These are phyloP conservation scores for Drosophila orosa DNA, from an alignment of 1,140 invertebrate genomes.

Conservation along the genomic window DNA sequence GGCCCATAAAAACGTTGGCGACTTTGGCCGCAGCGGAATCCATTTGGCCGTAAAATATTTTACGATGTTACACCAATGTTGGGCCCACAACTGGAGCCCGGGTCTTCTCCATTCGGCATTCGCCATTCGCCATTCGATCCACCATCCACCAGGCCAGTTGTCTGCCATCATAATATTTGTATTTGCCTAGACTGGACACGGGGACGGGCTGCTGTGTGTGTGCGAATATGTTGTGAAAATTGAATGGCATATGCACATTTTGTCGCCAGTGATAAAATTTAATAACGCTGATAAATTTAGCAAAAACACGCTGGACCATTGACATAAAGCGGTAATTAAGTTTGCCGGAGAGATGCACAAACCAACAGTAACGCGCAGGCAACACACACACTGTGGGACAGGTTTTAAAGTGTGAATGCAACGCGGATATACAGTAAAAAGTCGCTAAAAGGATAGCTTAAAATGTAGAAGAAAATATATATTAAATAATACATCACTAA, in stretches of 20 bases:
- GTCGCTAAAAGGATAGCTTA: conserved; percentile 2
- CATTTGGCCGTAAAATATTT: conserved; percentile 81
- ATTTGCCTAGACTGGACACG: conserved; percentile 66
- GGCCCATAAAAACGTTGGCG: conserved; percentile 70
- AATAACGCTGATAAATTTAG: conserved; percentile 84
- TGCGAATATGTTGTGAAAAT: conserved; percentile 82
- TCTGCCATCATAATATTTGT: conserved; percentile 82
- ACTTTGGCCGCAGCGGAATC: conserved; percentile 40
- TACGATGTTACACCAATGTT: conserved; percentile 80
- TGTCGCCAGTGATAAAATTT: conserved; percentile 84
- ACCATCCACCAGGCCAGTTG: conserved; percentile 31
- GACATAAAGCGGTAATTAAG: conserved; percentile 84
- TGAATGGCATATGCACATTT: conserved; percentile 83
- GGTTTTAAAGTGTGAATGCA: conserved; percentile 28
- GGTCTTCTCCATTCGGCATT: conserved; percentile 1
- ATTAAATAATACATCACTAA: too few species aligned
- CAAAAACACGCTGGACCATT: conserved; percentile 83
- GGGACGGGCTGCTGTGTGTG: conserved; percentile 44
- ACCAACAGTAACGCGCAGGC: conserved; percentile 40
- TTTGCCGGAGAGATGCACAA: conserved; percentile 68
- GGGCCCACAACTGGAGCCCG: conserved; percentile 31
- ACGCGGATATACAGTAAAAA: conserved; percentile 12
- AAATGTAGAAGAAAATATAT: background rate
- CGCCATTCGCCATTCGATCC: conserved; percentile 9
- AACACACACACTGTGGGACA: conserved; percentile 12